phyloP scores from a whole-genome alignment of 2,888 invertebrate species.

The Eupithecia centaureata region DNA sequence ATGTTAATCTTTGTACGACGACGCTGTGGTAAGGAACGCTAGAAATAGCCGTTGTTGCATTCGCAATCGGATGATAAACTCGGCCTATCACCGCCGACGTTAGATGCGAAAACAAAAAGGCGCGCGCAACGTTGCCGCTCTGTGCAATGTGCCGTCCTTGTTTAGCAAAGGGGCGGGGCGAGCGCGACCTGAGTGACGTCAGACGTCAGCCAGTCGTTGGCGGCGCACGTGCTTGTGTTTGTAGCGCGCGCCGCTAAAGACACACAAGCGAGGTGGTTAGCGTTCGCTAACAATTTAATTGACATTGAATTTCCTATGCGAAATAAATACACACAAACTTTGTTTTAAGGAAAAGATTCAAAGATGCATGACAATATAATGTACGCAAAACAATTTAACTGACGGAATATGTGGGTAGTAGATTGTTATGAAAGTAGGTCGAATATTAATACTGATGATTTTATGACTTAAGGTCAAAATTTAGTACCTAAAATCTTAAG shows the following conservation, averaged over 20 bases:
- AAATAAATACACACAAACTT: slow-evolving; percentile 25
- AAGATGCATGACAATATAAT: neutral
- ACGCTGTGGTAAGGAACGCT: slow-evolving; percentile 57
- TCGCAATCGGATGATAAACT: slow-evolving; percentile 79
- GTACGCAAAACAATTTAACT: neutral
- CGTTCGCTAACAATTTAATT: slow-evolving; percentile 60
- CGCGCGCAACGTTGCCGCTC: slow-evolving; percentile 75
- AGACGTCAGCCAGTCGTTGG: slow-evolving; percentile 71
- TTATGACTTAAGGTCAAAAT: neutral
- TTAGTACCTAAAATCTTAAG: neutral
- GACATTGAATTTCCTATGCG: slow-evolving; percentile 60
- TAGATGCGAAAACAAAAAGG: slow-evolving; percentile 78
- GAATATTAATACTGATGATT: neutral
- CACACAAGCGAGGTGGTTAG: slow-evolving; percentile 70
- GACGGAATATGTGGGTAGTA: neutral
- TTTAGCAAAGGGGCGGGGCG: slow-evolving; percentile 68
- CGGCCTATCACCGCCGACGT: slow-evolving; percentile 73
- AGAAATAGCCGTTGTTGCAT: slow-evolving; percentile 77
- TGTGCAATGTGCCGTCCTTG: slow-evolving; percentile 58
- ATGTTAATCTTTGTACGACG: slow-evolving; percentile 60
- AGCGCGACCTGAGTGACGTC: slow-evolving; percentile 73
- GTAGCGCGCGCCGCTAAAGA: slow-evolving; percentile 68
- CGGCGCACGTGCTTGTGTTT: slow-evolving; percentile 82
- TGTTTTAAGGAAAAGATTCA: neutral
- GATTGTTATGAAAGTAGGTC: slow-evolving; percentile 1